phyloP scores from a whole-genome alignment of 1,140 invertebrate genomes.

The Geopemphigus sp. region DNA sequence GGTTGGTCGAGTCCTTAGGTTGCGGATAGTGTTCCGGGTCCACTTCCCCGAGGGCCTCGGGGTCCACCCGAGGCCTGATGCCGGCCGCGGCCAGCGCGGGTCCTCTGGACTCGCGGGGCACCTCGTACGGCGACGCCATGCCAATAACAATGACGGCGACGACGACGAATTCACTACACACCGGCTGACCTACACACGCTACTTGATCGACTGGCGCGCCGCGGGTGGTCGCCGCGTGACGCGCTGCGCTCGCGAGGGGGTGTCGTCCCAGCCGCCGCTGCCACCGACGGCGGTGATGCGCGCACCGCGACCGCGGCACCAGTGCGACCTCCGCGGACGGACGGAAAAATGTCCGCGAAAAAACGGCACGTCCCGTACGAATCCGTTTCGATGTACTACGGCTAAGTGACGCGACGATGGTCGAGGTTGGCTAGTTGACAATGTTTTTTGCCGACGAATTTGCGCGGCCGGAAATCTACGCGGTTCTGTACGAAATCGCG shows the following conservation, averaged over 20 bases:
- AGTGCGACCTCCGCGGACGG: background rate
- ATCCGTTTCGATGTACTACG: too few relatives aligned
- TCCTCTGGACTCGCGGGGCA: conserved; percentile 38
- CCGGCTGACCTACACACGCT: background rate
- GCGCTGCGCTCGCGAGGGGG: conserved; percentile 14
- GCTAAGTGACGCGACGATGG: too few relatives aligned
- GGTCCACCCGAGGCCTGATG: conserved; percentile 68
- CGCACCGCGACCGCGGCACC: background rate
- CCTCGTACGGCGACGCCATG: conserved; percentile 43
- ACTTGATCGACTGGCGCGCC: background rate
- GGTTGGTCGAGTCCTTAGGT: conserved; percentile 83
- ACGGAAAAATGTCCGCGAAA: background rate
- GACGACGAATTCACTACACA: background rate
- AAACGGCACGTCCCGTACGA: background rate
- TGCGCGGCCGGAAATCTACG: too few relatives aligned
- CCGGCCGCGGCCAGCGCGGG: conserved; percentile 54
- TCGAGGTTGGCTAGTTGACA: too few relatives aligned
- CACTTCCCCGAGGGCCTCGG: conserved; percentile 71
- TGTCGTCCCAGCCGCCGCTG: background rate
- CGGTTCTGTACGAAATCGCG: too few relatives aligned
- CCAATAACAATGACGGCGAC: background rate
- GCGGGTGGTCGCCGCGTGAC: conserved; percentile 13
- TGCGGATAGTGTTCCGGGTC: conserved; percentile 70
- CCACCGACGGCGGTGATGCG: too few relatives aligned
- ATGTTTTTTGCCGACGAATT: too few relatives aligned